phyloP scores from a whole-genome alignment of 2,797 vertebrate genomes.

The Malurus leucopterus region DNA sequence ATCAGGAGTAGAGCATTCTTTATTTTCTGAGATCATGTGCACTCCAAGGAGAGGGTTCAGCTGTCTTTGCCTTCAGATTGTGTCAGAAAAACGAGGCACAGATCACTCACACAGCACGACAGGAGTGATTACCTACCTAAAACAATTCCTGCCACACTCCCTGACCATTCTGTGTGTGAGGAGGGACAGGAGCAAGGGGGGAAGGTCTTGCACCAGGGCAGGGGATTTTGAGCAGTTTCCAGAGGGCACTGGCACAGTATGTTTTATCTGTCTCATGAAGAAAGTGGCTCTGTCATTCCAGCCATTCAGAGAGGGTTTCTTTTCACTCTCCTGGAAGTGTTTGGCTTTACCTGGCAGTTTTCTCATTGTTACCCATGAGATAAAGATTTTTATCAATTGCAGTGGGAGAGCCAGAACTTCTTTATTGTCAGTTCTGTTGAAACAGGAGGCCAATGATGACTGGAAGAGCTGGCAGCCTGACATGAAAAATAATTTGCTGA shows the following conservation, averaged over 20 bases:
- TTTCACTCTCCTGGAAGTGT: conserved; percentile 72
- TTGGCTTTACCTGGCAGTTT: conserved; percentile 58
- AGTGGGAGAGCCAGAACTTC: not conserved
- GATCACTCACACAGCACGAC: not conserved
- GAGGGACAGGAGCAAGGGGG: not conserved
- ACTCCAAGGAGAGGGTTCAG: not conserved
- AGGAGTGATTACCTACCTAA: not conserved
- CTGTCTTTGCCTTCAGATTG: not conserved
- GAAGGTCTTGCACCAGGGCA: conserved; percentile 45
- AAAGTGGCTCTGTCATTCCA: conserved; percentile 69
- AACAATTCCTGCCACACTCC: not conserved
- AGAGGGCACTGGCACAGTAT: conserved; percentile 55
- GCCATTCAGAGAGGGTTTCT: conserved; percentile 68
- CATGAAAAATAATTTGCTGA: not conserved
- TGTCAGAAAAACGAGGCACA: not conserved
- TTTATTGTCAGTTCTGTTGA: not conserved
- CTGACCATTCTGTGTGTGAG: not conserved
- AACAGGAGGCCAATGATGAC: not conserved
- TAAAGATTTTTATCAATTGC: conserved; percentile 18
- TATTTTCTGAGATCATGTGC: not conserved
- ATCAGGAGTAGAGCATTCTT: not conserved
- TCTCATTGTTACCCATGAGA: not conserved
- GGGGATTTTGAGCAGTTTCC: conserved; percentile 57
- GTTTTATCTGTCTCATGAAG: conserved; percentile 61
- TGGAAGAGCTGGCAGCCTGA: not conserved